Percentiles rank a stretch among this genome's conserved stretches.
Evolutionary conservation across 2,113 vertebrate species (phyloP).

Genomic region (Urocitellus parryii): DNA sequence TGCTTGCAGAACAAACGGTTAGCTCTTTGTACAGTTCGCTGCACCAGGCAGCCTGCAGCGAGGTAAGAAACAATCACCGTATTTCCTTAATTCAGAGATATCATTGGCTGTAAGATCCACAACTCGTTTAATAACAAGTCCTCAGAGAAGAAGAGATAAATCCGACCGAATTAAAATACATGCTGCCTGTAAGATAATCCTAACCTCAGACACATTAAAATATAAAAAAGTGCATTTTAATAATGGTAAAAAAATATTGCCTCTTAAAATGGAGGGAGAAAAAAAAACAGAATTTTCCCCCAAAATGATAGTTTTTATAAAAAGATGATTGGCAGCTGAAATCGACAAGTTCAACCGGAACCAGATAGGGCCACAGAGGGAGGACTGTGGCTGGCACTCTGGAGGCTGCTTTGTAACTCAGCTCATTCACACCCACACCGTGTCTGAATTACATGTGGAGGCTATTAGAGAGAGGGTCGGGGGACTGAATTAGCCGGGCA

Average conservation of each 20-base stretch:
- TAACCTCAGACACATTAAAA: constrained; percentile 6
- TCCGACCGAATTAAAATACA: background rate
- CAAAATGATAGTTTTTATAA: background rate
- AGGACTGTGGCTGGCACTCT: too few species aligned
- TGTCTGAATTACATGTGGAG: background rate
- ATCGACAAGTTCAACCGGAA: background rate
- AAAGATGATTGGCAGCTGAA: background rate
- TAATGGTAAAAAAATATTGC: background rate
- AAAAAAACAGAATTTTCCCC: background rate
- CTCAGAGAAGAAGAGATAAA: constrained; percentile 4
- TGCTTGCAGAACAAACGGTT: background rate
- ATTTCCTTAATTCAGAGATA: constrained; percentile 28
- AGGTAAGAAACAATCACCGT: background rate
- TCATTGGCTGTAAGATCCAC: background rate
- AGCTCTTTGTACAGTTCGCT: background rate
- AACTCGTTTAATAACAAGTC: background rate
- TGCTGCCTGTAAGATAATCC: background rate
- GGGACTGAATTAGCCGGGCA: background rate
- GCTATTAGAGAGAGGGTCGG: background rate
- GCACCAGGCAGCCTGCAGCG: background rate
- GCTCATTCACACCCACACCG: fast-evolving
- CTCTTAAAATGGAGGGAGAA: background rate
- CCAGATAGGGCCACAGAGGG: background rate
- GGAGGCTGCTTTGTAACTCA: background rate
- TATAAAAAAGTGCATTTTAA: background rate